Percentiles rank a stretch among this genome's conserved stretches.
phyloP scores from a whole-genome alignment of 2,113 vertebrate genomes.

The Euleptes europaea region DNA sequence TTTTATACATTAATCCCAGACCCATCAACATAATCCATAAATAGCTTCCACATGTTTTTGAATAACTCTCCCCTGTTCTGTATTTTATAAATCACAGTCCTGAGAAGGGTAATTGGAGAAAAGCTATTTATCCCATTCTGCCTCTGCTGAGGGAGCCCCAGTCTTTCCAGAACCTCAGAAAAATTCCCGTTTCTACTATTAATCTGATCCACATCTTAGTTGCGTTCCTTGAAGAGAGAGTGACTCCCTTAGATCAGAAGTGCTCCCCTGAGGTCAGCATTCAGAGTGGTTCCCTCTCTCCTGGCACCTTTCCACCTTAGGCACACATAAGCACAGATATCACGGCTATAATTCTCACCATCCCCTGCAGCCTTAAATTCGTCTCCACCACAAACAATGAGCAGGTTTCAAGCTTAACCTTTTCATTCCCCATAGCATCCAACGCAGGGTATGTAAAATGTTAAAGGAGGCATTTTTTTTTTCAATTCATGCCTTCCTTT shows the following conservation, averaged over 20 bases:
- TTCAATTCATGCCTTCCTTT: constrained; percentile 60
- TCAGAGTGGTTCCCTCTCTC: background rate
- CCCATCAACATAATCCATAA: constrained; percentile 28
- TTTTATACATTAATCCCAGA: constrained; percentile 33
- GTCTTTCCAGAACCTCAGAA: background rate
- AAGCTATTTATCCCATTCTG: constrained; percentile 2
- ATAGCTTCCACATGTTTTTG: constrained; percentile 25
- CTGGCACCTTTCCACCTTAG: background rate
- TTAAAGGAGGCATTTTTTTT: constrained; percentile 68
- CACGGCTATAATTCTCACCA: constrained; percentile 5
- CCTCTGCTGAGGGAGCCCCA: constrained; percentile 6
- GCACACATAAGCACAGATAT: constrained; percentile 9
- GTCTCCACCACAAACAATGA: background rate
- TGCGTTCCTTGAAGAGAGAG: background rate
- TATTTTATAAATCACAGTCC: constrained; percentile 27
- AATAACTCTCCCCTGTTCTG: constrained; percentile 20
- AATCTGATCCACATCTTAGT: background rate
- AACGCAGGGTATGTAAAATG: constrained; percentile 46
- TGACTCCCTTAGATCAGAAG: background rate
- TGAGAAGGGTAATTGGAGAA: constrained; percentile 12
- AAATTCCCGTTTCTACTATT: background rate
- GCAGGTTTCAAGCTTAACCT: background rate
- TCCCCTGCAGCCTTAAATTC: constrained; percentile 32
- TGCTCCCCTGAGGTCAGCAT: background rate
- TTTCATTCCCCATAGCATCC: constrained; percentile 16